Base-by-base conservation (phyloP, 2,113 vertebrate species). In the Platichthys stellatus region DNA sequence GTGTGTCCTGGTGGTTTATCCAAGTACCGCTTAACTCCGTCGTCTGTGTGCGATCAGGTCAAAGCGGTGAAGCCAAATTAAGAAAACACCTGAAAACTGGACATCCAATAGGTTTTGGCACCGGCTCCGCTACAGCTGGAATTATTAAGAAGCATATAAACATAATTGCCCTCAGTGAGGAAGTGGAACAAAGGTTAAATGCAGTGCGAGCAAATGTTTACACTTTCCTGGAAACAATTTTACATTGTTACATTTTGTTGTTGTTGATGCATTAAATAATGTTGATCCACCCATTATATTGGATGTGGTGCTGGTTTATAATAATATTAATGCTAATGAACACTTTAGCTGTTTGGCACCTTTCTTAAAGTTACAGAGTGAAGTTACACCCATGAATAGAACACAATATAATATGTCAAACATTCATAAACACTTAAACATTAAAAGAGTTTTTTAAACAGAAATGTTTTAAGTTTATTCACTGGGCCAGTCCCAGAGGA, bases 101-200 rank as follows among this genome's bases (percentile, higher is more conserved):
- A 10, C 35, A 38, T 38, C 35, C 35, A 38, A 38, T 9, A 38
- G 35, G 35, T 38, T 38, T 10, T 38, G 35, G 35, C 11, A 51
- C 31, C 23, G 3, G 4, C 58, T 14, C 28, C 10, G 4, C 59
- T 31, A 17, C 23, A 60, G 31, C 75, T 47, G 31, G 28, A 60
- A 53, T 59, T 15, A 18, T 0, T 5, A 43, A 62, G 61, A 66
- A 54, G 24, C 11, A 47, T 70, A 40, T 70, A 64, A 66, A 62
- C 62, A 69, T 2, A 28, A 20, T 45, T 53, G 8, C 8, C 21
- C 26, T 62, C n/a, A 38, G 47, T 43, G 13, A 45, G 38, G 17
- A 63, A 70, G 21, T 28, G 17, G 20, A 59, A 20, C 49, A 77
- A 53, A 69, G 54, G 54, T 76, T 60, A 54, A 83, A 56, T 15